Evolutionary conservation across 2,797 vertebrate species (phyloP).

Genomic region (Carapus acus): DNA sequence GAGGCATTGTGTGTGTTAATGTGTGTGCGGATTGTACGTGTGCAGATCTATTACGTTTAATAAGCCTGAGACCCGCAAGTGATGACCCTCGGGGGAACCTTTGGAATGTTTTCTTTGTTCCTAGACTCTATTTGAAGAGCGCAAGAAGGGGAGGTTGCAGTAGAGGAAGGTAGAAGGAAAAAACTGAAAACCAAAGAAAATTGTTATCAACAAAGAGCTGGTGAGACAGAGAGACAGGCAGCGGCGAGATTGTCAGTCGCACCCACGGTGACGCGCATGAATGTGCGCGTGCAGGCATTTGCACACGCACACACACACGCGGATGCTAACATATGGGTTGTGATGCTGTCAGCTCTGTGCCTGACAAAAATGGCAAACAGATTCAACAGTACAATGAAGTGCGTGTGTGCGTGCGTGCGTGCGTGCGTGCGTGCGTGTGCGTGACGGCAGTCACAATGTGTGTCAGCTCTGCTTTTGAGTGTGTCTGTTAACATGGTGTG

Average conservation of each 20-base stretch:
- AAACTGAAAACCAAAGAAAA: background rate
- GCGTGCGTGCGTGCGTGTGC: background rate
- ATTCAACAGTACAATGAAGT: constrained; percentile 15
- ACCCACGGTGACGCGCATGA: background rate
- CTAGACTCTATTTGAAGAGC: constrained; percentile 9
- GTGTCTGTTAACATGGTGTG: constrained; percentile 13
- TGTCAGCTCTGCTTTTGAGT: background rate
- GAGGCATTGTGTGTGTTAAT: background rate
- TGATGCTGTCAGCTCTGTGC: constrained; percentile 4
- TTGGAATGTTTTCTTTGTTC: constrained; percentile 24
- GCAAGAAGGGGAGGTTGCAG: background rate
- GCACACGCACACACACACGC: background rate
- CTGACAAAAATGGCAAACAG: constrained; percentile 26
- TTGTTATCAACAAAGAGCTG: background rate
- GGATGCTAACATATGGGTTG: constrained; percentile 1
- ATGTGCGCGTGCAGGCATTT: background rate
- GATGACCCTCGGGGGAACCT: constrained; percentile 11
- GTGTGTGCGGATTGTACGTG: background rate
- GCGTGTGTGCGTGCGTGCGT: constrained; percentile 5
- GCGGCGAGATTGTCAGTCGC: background rate
- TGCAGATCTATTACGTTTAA: background rate
- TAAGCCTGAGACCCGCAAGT: constrained; percentile 5
- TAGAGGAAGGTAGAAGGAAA: background rate
- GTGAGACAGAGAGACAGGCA: background rate
- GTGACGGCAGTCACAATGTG: background rate